Percentiles rank a stretch among this genome's conserved stretches.
Conservation (phyloP, 2,888 invertebrate species). For the Zaprionus lineosus region DNA sequence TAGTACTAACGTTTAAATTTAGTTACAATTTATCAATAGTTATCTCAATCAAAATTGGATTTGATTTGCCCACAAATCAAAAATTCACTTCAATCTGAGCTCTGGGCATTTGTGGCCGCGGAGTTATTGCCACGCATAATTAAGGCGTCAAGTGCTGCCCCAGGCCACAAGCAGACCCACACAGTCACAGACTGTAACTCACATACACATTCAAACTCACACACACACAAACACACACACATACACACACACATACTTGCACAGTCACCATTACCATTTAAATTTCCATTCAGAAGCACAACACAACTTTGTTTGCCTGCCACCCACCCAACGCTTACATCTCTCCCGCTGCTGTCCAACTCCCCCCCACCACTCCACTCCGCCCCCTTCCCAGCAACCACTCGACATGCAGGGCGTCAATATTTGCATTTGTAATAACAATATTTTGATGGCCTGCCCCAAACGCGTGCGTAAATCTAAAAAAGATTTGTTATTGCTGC, state of each 20-base stretch:
- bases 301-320: too few species aligned
- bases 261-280: too few species aligned
- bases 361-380: background rate
- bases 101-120: too few species aligned
- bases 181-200: too few species aligned
- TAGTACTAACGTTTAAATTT: background rate
- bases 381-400: slow-evolving; percentile 3
- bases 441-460: slow-evolving; percentile 72
- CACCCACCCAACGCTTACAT: background rate
- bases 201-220: slow-evolving; percentile 11
- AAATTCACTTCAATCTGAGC: too few species aligned
- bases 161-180: slow-evolving; percentile 22
- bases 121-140: too few species aligned
- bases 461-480: slow-evolving; percentile 72
- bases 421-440: slow-evolving; percentile 80
- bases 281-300: too few species aligned
- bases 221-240: slow-evolving; percentile 17
- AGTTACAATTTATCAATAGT: background rate
- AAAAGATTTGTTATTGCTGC: slow-evolving; percentile 73
- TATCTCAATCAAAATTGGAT: background rate
- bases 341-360: background rate
- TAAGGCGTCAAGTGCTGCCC: slow-evolving; percentile 41
- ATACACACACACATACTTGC: background rate
- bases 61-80: too few species aligned
- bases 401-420: slow-evolving; percentile 56